phyloP scores from a whole-genome alignment of 2,113 vertebrate genomes.

The Ameiurus melas region DNA sequence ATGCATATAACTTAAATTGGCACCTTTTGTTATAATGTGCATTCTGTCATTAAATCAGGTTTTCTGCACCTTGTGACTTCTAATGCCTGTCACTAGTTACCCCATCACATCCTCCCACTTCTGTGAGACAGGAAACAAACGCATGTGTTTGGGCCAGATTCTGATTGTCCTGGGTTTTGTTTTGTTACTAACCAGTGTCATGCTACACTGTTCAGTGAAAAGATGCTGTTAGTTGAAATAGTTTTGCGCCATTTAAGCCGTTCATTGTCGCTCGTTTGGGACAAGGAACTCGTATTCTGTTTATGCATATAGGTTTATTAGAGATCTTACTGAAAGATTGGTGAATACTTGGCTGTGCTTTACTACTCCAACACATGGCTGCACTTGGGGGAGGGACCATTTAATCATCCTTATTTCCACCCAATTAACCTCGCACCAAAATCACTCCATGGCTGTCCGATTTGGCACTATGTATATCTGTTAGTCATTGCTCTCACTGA shows the following conservation, averaged over 20 bases:
- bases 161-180: neutral
- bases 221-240: neutral
- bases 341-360: neutral
- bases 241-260: neutral
- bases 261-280: neutral
- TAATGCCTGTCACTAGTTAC: neutral
- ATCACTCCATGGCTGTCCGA: neutral
- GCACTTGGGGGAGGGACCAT: neutral
- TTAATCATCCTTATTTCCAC: neutral
- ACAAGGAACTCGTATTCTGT: neutral
- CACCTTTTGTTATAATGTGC: neutral
- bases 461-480: neutral
- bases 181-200: neutral
- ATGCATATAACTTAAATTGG: neutral
- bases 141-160: neutral
- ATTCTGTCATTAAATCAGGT: neutral
- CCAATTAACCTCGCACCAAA: neutral
- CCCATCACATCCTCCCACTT: neutral
- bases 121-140: neutral
- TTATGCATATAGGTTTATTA: neutral
- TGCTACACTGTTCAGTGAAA: neutral
- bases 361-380: neutral
- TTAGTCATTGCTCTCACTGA: neutral
- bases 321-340: neutral
- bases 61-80: neutral